Percentiles rank a stretch among this genome's conserved stretches.
phyloP scores from a whole-genome alignment of 1,140 invertebrate species.

The Tetragonula clypearis region DNA sequence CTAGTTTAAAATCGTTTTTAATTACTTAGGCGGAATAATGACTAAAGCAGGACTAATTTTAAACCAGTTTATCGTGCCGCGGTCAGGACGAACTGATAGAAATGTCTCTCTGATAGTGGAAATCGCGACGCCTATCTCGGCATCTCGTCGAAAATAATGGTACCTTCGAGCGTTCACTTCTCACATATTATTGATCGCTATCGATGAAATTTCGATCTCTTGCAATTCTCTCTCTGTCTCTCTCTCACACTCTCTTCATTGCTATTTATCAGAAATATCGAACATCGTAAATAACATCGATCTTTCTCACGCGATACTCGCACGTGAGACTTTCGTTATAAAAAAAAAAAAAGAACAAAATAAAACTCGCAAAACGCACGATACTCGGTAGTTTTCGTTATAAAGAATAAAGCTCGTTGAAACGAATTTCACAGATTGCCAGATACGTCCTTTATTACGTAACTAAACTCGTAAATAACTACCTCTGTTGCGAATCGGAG shows the following conservation, averaged over 20 bases:
- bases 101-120: not conserved
- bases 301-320: not conserved
- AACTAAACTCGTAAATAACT: not conserved
- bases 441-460: not conserved
- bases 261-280: conserved; percentile 25
- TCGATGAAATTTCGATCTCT: conserved; percentile 21
- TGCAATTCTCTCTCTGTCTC: not conserved
- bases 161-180: conserved; percentile 21
- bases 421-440: not conserved
- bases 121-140: conserved; percentile 4
- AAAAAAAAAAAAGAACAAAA: no score
- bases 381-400: not conserved
- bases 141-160: conserved; percentile 5
- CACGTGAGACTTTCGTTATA: not conserved
- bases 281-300: not conserved
- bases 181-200: conserved; percentile 3
- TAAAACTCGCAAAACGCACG: no score
- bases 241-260: not conserved
- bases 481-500: not conserved
- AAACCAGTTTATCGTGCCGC: conserved; percentile 16
- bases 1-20: conserved; percentile 17
- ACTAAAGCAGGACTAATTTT: conserved; percentile 26
- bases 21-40: conserved; percentile 11
- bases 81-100: conserved; percentile 27
- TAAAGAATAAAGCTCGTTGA: not conserved